Percentiles rank a stretch among this genome's conserved stretches.
phyloP scores from a whole-genome alignment of 2,888 invertebrate genomes.

The Epistrophe eligans region DNA sequence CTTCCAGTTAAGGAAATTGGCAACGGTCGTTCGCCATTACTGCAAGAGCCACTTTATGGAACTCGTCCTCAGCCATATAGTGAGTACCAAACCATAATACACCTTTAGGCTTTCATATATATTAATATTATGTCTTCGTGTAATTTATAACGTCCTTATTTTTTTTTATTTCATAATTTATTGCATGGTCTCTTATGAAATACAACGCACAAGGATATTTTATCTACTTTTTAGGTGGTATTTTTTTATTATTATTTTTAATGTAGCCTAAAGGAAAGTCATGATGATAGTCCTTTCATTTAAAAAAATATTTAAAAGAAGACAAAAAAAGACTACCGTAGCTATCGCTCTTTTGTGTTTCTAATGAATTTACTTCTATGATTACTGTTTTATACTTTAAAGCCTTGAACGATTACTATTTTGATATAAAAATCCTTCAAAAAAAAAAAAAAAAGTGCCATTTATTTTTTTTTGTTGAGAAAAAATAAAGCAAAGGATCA shows the following conservation, averaged over 20 bases:
- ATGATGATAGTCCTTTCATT: not conserved
- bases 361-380: constrained; percentile 53
- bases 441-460: not conserved
- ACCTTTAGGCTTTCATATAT: constrained; percentile 35
- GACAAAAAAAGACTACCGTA: not conserved
- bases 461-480: constrained; percentile 1
- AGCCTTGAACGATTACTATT: constrained; percentile 56
- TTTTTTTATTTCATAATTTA: constrained; percentile 27
- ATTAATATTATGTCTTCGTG: constrained; percentile 17
- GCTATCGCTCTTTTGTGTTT: constrained; percentile 9
- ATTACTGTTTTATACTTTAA: constrained; percentile 45
- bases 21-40: constrained; percentile 91
- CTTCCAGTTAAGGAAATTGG: constrained; percentile 84
- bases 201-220: constrained; percentile 38
- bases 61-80: constrained; percentile 95
- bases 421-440: constrained; percentile 43
- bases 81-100: constrained; percentile 85
- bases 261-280: not conserved
- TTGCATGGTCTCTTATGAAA: constrained; percentile 38
- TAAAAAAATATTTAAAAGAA: not conserved
- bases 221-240: constrained; percentile 1
- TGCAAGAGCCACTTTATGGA: constrained; percentile 95
- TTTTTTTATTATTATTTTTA: constrained; percentile 6
- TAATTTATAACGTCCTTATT: constrained; percentile 45
- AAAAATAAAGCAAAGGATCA: constrained; percentile 36